Conservation (phyloP, 53 echinoderm and acorn worm species). For the Temnopleurus reevesii region DNA sequence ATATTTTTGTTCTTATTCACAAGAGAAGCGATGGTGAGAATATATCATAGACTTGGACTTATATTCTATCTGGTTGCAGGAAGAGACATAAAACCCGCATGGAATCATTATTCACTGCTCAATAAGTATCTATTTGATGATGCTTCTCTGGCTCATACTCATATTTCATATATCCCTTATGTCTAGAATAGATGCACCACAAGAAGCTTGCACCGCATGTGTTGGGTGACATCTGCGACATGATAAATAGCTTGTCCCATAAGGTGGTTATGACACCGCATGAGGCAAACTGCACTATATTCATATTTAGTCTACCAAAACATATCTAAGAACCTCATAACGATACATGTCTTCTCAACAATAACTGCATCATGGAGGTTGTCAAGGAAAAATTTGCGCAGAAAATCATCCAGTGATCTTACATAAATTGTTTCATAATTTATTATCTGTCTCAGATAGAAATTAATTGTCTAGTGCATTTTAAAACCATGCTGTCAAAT, state of each 20-base stretch:
- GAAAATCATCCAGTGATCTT: neutral
- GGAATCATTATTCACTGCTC: neutral
- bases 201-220: neutral
- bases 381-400: neutral
- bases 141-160: neutral
- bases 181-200: neutral
- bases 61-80: no score
- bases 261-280: conserved; percentile 8
- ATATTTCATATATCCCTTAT: neutral
- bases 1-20: no score
- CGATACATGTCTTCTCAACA: neutral
- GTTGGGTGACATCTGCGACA: conserved; percentile 41
- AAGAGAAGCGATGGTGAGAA: no score
- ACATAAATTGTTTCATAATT: neutral
- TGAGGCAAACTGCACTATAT: conserved; percentile 1
- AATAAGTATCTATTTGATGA: neutral
- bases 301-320: conserved; percentile 1
- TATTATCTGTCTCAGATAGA: neutral
- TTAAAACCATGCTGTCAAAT: neutral
- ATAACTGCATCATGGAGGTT: neutral
- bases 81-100: no score
- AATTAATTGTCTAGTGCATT: neutral
- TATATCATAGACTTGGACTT: no score
- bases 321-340: neutral
- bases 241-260: conserved; percentile 42